These are phyloP conservation scores for Pteruthius melanotis DNA, from an alignment of 2,113 vertebrate species.

Conservation along the genomic window DNA sequence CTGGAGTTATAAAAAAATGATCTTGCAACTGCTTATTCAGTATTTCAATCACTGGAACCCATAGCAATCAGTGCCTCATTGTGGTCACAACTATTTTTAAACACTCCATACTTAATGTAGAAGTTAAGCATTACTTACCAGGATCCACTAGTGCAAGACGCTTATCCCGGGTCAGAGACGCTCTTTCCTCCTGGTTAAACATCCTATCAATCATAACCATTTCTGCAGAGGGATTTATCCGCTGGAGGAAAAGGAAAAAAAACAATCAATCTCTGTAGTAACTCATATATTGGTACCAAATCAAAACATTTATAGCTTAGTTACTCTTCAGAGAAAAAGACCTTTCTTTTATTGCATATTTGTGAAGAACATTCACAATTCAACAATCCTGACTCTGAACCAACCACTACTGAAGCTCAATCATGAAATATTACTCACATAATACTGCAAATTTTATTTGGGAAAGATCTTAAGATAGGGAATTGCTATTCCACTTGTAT, in stretches of 20 bases:
- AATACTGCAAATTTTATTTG: background rate
- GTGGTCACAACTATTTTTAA: background rate
- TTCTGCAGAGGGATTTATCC: slow-evolving; percentile 92
- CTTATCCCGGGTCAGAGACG: slow-evolving; percentile 90
- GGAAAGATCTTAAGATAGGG: background rate
- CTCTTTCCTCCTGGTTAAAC: slow-evolving; percentile 96
- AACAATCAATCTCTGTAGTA: background rate
- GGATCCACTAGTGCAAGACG: slow-evolving; percentile 90
- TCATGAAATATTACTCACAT: background rate
- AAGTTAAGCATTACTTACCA: slow-evolving; percentile 73
- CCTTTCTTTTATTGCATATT: background rate
- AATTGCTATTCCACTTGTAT: background rate
- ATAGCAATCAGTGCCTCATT: background rate
- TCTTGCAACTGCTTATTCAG: background rate
- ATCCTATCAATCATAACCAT: slow-evolving; percentile 98
- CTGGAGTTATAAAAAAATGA: background rate
- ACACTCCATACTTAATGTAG: background rate
- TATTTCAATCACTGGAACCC: background rate
- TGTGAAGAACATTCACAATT: background rate
- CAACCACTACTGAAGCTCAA: background rate
- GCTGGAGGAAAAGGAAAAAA: slow-evolving; percentile 57
- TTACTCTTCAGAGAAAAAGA: background rate
- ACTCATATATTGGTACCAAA: background rate
- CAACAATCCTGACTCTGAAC: background rate
- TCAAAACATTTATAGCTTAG: background rate